Conservation (phyloP, 2,113 vertebrate species). For the Lepus timidus region DNA sequence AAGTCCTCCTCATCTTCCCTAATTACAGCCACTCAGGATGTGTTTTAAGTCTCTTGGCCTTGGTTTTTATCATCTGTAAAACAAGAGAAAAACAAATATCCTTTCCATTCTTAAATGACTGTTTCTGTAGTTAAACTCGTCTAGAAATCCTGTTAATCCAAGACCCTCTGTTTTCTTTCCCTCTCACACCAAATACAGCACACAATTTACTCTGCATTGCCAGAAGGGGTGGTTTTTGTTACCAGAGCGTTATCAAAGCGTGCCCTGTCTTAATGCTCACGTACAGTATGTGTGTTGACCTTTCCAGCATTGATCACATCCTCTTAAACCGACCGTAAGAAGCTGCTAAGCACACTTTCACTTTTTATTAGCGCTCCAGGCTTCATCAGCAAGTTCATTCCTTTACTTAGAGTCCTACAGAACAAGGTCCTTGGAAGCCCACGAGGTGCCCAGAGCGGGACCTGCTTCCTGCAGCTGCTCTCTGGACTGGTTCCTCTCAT, state of each 20-base stretch:
- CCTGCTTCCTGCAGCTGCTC: background rate
- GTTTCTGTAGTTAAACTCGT: conserved; percentile 22
- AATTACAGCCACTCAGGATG: background rate
- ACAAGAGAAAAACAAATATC: background rate
- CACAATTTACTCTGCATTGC: background rate
- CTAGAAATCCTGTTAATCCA: background rate
- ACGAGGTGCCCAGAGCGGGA: background rate
- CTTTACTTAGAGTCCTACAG: background rate
- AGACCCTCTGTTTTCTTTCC: background rate
- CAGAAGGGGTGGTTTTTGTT: background rate
- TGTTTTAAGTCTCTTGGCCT: background rate
- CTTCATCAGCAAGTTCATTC: conserved; percentile 8
- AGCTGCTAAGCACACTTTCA: background rate
- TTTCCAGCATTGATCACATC: background rate
- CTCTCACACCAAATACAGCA: background rate
- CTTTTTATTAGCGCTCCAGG: background rate
- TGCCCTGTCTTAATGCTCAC: background rate
- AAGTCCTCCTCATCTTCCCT: background rate
- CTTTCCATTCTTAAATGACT: background rate
- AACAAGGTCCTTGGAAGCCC: background rate
- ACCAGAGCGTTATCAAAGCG: background rate
- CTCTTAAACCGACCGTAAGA: background rate
- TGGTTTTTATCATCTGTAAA: background rate
- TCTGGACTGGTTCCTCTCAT: background rate
- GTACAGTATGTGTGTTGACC: background rate